Conservation (phyloP, 2,113 vertebrate genomes). For the Poecile atricapillus region DNA sequence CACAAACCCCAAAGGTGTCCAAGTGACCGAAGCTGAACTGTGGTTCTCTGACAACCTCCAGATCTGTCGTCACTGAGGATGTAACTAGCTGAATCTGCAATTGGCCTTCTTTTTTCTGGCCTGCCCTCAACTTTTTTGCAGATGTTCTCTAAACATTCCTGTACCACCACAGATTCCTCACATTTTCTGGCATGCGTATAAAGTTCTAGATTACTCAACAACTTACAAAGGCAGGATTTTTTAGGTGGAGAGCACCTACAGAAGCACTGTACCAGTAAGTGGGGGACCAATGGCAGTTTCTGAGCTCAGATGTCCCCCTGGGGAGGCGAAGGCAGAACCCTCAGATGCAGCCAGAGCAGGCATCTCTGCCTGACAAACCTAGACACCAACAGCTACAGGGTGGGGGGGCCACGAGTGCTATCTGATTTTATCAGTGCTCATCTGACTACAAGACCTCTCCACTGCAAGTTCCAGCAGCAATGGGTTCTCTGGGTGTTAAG, state of each 20-base stretch:
- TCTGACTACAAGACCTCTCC: not conserved
- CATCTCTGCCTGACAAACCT: not conserved
- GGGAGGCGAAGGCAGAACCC: not conserved
- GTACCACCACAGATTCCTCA: not conserved
- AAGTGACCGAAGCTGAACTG: not conserved
- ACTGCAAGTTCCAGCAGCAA: not conserved
- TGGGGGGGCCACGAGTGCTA: rapidly evolving
- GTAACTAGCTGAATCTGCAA: not conserved
- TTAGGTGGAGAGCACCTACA: not conserved
- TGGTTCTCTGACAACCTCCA: rapidly evolving
- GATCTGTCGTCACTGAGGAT: not conserved
- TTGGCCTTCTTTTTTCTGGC: not conserved
- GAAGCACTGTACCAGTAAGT: rapidly evolving
- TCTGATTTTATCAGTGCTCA: rapidly evolving
- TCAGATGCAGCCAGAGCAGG: not conserved
- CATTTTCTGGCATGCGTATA: not conserved
- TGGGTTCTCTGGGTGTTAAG: not conserved
- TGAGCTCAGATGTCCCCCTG: not conserved
- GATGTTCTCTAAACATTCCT: not conserved
- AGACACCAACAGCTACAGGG: rapidly evolving
- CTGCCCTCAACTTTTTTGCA: not conserved
- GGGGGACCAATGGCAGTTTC: not conserved
- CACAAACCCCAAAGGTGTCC: not conserved
- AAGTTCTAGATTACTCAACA: not conserved
- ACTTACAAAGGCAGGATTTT: not conserved